Evolutionary conservation across 2,888 invertebrate genomes (phyloP).

Genomic region (Aproaerema taeniolella): DNA sequence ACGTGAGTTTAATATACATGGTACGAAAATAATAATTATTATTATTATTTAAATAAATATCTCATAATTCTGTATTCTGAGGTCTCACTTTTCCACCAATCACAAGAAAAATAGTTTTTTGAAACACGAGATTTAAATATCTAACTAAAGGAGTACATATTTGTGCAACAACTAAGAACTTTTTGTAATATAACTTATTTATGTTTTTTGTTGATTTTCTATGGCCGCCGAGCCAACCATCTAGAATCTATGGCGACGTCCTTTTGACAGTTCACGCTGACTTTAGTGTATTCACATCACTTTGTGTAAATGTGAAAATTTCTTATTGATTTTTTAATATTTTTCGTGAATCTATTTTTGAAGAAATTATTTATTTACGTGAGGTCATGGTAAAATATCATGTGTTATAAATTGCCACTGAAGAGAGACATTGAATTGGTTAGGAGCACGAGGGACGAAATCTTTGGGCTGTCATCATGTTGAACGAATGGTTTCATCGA

Average conservation of each 20-base stretch:
- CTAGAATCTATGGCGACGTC: conserved; percentile 25
- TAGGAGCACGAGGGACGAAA: conserved; percentile 42
- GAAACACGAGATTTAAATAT: no score
- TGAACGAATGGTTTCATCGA: conserved; percentile 71
- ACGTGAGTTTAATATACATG: no score
- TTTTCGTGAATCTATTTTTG: conserved; percentile 73
- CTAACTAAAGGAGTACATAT: no score
- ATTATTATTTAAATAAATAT: no score
- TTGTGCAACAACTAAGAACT: no score
- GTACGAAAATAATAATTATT: no score
- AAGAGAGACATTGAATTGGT: conserved; percentile 41
- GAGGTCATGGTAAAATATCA: conserved; percentile 66
- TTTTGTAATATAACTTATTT: no score
- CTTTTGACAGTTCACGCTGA: conserved; percentile 34
- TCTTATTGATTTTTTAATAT: conserved; percentile 66
- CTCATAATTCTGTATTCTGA: no score
- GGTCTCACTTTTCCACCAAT: no score
- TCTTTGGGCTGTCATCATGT: conserved; percentile 60
- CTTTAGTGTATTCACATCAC: conserved; percentile 51
- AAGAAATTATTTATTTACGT: conserved; percentile 69
- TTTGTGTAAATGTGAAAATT: conserved; percentile 59
- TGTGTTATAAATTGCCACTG: conserved; percentile 60
- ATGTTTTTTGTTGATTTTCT: no score
- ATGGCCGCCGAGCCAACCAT: neutral
- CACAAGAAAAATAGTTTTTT: no score